These are phyloP conservation scores for Podarcis siculus DNA, from an alignment of 2,797 vertebrate genomes.

Conservation along the genomic window DNA sequence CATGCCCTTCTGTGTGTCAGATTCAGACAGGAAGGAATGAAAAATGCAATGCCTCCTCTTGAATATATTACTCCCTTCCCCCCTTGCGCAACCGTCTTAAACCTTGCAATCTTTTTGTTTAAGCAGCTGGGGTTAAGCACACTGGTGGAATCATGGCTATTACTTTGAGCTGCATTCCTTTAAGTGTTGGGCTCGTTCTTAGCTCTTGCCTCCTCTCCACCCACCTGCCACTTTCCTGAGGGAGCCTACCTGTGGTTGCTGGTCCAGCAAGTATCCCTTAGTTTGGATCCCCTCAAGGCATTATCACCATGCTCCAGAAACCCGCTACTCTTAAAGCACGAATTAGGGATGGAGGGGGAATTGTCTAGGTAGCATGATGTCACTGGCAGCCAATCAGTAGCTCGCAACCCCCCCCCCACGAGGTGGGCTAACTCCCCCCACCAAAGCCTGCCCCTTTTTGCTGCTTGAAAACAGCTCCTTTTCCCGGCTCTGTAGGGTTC, in stretches of 20 bases:
- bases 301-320: fast-evolving
- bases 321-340: neutral
- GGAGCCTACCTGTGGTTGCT: neutral
- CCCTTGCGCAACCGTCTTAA: neutral
- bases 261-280: neutral
- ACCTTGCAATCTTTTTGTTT: neutral
- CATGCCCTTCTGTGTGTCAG: no score
- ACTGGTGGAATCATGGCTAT: neutral
- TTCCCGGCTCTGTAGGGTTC: neutral
- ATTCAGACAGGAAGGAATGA: neutral
- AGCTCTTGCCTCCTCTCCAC: neutral
- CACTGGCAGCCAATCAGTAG: neutral
- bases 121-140: neutral
- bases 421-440: fast-evolving
- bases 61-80: neutral
- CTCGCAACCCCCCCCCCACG: fast-evolving
- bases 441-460: neutral
- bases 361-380: neutral
- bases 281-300: neutral
- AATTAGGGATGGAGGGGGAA: neutral
- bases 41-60: neutral
- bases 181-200: neutral
- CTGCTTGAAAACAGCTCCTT: neutral
- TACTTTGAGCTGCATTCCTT: no score
- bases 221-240: no score